Conservation (phyloP, 2,888 invertebrate genomes). For the Lampropteryx suffumata region DNA sequence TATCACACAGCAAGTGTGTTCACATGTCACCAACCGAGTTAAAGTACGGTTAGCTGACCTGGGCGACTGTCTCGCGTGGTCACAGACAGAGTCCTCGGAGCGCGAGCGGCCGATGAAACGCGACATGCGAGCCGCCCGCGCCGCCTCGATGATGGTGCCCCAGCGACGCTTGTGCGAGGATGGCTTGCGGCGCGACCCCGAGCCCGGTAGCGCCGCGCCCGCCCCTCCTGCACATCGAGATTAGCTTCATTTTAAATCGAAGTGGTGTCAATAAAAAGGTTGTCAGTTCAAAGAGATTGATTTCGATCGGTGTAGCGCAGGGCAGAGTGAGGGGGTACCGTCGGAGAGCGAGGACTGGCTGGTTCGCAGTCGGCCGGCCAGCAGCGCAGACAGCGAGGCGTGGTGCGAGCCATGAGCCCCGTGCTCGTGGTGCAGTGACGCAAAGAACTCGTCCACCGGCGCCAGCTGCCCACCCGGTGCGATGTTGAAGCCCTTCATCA, state of each 20-base stretch:
- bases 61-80: slow-evolving; percentile 81
- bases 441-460: slow-evolving; percentile 91
- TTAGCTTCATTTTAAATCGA: no score
- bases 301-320: no score
- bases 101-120: slow-evolving; percentile 89
- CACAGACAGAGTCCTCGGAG: slow-evolving; percentile 92
- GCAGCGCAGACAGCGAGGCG: slow-evolving; percentile 86
- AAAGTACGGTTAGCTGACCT: no score
- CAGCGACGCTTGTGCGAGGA: slow-evolving; percentile 89
- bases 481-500: slow-evolving; percentile 97
- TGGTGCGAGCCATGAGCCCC: slow-evolving; percentile 64
- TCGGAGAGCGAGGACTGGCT: slow-evolving; percentile 73
- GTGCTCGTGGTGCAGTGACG: slow-evolving; percentile 86
- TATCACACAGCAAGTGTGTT: no score
- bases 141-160: slow-evolving; percentile 94
- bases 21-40: no score
- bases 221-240: slow-evolving; percentile 15
- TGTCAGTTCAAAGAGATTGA: no score
- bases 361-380: slow-evolving; percentile 81
- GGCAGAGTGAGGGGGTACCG: slow-evolving; percentile 39
- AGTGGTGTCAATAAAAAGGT: no score
- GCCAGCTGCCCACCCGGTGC: slow-evolving; percentile 86
- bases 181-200: slow-evolving; percentile 53
- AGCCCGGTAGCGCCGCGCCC: background rate
- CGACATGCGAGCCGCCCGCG: slow-evolving; percentile 90